Evolutionary conservation across 2,797 vertebrate species (phyloP), one percentile per base, ranked within the genome.

Genomic region (Nasua narica): DNA sequence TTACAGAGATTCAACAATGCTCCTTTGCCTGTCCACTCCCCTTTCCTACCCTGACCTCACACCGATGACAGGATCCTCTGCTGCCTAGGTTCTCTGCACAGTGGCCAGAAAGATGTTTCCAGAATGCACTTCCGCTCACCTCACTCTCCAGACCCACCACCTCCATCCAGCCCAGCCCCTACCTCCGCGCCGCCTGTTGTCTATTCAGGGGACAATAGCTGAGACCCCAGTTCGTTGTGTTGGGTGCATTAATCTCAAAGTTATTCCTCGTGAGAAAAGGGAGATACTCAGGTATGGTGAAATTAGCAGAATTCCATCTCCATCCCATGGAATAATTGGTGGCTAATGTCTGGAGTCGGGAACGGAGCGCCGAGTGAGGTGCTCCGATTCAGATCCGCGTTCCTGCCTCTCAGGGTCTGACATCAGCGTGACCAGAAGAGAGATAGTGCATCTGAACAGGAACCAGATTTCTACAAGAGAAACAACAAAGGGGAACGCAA

Each of bases 311-410:
- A 15, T 46, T 56, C 27, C 4, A 2, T 11, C 40, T 15, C 5
- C 9, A 2, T n/a, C 12, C n/a, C 10, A 6, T 8, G 3, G 5
- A n/a, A 40, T 10, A 32, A 2, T 7, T 35, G 23, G 35, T 12
- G 35, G 52, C 10, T 52, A 35, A 11, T 0, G 13, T 60, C 65
- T 69, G 23, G 8, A 25, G 19, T 15, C 21, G 11, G 37, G 48
- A n/a, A 8, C 1, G 35, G 37, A 52, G 52, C 0, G 0, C 40
- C 10, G 2, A 2, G 27, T 7, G 50, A 74, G 52, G 43, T 35
- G 50, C 40, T 7, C 2, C 21, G 12, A 23, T 29, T 62, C 54
- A 15, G 35, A 7, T 3, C 54, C 16, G 35, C 18, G 25, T 43
- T 25, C 83, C 14, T 52, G 65, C 9, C 14, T 43, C 65, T 54